Evolutionary conservation across 2,113 vertebrate genomes (phyloP).

Genomic region (Pithys albifrons): DNA sequence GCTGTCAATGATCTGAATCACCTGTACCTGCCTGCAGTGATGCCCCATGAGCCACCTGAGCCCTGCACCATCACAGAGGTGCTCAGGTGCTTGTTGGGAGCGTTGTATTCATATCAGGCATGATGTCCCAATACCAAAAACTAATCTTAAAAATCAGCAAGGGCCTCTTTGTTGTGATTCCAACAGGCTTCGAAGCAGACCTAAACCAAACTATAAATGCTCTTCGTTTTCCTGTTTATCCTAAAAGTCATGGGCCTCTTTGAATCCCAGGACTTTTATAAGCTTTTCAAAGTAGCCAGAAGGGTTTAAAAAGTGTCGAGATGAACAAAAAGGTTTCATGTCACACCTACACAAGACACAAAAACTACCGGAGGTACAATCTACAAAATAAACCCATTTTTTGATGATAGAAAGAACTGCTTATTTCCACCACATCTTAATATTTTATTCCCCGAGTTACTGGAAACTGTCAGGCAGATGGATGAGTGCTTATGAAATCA

Average conservation of each 20-base stretch:
- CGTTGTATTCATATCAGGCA: not conserved
- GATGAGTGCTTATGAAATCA: constrained; percentile 21
- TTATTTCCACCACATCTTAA: constrained; percentile 32
- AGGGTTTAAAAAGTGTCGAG: not conserved
- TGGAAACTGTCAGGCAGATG: constrained; percentile 52
- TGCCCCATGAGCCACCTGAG: not conserved
- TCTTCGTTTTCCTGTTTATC: not conserved
- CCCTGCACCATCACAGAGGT: not conserved
- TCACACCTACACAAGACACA: not conserved
- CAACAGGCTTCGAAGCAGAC: constrained; percentile 18
- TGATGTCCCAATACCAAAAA: not conserved
- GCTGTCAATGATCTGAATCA: not conserved
- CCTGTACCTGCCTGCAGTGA: not conserved
- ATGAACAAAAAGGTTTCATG: not conserved
- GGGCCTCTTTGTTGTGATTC: constrained; percentile 26
- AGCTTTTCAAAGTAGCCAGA: constrained; percentile 15
- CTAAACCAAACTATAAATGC: not conserved
- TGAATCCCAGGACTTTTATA: not conserved
- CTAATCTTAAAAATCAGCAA: not conserved
- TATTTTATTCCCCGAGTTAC: not conserved
- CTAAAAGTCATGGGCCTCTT: not conserved
- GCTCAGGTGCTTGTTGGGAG: not conserved
- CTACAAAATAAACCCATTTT: not conserved
- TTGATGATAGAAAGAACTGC: not conserved
- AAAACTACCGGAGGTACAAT: not conserved